Evolutionary conservation across 2,888 invertebrate species (phyloP).

Genomic region (Acleris holmiana): DNA sequence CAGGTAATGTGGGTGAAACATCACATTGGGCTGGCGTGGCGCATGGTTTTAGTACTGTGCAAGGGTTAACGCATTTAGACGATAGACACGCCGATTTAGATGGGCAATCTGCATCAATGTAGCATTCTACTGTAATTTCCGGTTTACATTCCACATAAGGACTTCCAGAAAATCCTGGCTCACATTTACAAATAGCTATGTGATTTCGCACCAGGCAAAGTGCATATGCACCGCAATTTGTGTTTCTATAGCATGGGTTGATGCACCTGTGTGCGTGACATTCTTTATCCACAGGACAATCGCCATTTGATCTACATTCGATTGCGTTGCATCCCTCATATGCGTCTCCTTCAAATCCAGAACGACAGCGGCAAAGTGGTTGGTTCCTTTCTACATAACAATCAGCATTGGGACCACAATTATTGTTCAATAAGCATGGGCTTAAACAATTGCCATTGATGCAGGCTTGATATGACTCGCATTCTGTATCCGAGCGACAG

Average conservation of each 20-base stretch:
- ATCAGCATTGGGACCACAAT: conserved; percentile 93
- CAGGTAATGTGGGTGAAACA: conserved; percentile 91
- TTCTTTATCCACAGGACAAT: conserved; percentile 93
- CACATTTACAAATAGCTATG: conserved; percentile 93
- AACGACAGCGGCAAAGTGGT: conserved; percentile 91
- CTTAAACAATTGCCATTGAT: conserved; percentile 93
- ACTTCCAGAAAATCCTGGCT: conserved; percentile 89
- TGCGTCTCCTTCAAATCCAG: conserved; percentile 92
- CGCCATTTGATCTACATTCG: conserved; percentile 93
- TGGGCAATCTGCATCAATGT: conserved; percentile 92
- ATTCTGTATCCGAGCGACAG: conserved; percentile 92
- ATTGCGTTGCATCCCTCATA: conserved; percentile 89
- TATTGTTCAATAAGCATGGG: conserved; percentile 92
- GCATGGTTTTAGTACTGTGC: conserved; percentile 91
- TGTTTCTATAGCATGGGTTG: conserved; percentile 91
- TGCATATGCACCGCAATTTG: conserved; percentile 90
- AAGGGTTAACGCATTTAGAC: conserved; percentile 93
- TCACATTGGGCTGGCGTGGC: conserved; percentile 91
- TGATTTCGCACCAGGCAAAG: conserved; percentile 93
- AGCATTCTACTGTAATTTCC: conserved; percentile 90
- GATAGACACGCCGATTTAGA: conserved; percentile 91
- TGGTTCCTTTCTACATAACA: conserved; percentile 89
- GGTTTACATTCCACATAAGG: conserved; percentile 92
- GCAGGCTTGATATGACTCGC: conserved; percentile 92
- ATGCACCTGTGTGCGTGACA: conserved; percentile 94